phyloP scores from a whole-genome alignment of 2,888 invertebrate genomes.

The Drosophila pseudotalamancana region DNA sequence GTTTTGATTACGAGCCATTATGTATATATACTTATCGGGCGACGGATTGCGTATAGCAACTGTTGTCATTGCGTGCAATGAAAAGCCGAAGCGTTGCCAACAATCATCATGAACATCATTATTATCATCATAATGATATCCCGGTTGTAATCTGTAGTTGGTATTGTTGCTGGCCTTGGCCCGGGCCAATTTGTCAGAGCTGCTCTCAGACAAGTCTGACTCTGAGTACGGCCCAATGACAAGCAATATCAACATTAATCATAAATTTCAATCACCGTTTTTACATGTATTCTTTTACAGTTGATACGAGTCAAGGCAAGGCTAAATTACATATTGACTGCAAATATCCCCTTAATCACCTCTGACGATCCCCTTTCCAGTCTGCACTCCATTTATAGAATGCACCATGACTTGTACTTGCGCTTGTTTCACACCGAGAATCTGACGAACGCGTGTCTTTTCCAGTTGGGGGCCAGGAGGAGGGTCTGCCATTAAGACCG shows the following conservation, averaged over 20 bases:
- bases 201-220: not conserved
- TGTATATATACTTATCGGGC: slow-evolving; percentile 35
- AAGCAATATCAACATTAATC: slow-evolving; percentile 52
- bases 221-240: slow-evolving; percentile 48
- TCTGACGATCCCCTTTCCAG: not conserved
- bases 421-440: slow-evolving; percentile 34
- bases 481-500: slow-evolving; percentile 24
- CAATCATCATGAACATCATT: slow-evolving; percentile 9
- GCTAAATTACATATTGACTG: slow-evolving; percentile 11
- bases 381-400: not conserved
- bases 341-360: not conserved
- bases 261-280: slow-evolving; percentile 67
- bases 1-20: slow-evolving; percentile 56
- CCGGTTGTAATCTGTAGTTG: slow-evolving; percentile 46
- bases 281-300: slow-evolving; percentile 65
- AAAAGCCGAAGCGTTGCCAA: too few species aligned
- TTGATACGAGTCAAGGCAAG: slow-evolving; percentile 16
- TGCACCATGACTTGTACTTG: slow-evolving; percentile 24
- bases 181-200: slow-evolving; percentile 58
- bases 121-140: slow-evolving; percentile 32
- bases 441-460: slow-evolving; percentile 51
- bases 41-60: slow-evolving; percentile 12
- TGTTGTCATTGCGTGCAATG: slow-evolving; percentile 22
- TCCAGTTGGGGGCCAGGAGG: slow-evolving; percentile 30
- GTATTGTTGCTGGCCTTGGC: slow-evolving; percentile 56